Conservation (phyloP, 1,140 invertebrate genomes). For the Cotesia vestalis region DNA sequence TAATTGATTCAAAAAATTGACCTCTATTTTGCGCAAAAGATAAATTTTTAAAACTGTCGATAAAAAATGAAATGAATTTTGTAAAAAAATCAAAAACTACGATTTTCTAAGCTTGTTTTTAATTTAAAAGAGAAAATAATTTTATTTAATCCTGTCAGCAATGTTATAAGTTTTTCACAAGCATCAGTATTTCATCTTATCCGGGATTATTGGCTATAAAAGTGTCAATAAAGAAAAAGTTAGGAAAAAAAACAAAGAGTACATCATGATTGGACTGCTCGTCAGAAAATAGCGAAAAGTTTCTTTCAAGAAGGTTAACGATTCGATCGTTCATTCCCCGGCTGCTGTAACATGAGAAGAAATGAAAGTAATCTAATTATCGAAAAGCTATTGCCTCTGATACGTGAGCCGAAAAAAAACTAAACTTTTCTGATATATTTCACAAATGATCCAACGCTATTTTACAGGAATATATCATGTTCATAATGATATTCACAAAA, state of each 20-base stretch:
- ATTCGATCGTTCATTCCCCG: not conserved
- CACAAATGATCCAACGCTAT: not conserved
- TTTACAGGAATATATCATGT: no score
- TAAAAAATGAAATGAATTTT: no score
- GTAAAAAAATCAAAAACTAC: no score
- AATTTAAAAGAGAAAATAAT: conserved; percentile 3
- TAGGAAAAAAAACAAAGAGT: not conserved
- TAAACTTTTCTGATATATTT: not conserved
- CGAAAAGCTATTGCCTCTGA: not conserved
- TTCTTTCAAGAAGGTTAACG: conserved; percentile 2
- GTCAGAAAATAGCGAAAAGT: not conserved
- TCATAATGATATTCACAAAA: no score
- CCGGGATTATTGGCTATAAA: no score
- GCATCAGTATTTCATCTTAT: conserved; percentile 1
- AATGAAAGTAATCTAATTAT: conserved; percentile 5
- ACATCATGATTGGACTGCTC: conserved; percentile 7
- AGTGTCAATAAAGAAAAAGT: not conserved
- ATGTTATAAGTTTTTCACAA: no score
- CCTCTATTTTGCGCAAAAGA: no score
- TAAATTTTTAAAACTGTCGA: no score
- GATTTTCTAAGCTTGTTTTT: not conserved
- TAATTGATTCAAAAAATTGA: no score
- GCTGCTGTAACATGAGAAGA: not conserved
- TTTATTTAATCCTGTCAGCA: no score
- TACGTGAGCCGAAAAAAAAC: conserved; percentile 1